phyloP scores from a whole-genome alignment of 2,797 vertebrate genomes.

The Megaceryle alcyon region DNA sequence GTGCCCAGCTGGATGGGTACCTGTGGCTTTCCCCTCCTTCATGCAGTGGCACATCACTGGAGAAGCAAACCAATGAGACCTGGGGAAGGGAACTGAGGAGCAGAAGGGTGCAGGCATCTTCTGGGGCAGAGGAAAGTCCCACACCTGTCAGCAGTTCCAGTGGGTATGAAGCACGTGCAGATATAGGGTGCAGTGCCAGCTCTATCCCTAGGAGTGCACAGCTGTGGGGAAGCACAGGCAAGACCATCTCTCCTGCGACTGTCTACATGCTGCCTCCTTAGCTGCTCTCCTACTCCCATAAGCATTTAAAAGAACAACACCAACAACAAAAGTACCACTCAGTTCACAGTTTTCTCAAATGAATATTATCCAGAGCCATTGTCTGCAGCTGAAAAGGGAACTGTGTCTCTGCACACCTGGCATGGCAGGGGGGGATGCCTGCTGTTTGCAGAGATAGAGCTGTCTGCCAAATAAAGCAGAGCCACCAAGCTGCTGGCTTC shows the following conservation, averaged over 20 bases:
- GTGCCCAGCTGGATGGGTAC: rapidly evolving
- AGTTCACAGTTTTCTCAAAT: background rate
- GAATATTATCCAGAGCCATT: background rate
- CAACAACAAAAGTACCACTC: background rate
- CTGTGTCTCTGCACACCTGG: background rate
- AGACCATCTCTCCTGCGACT: background rate
- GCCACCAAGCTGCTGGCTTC: background rate
- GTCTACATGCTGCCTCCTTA: background rate
- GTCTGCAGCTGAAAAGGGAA: background rate
- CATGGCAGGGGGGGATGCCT: background rate
- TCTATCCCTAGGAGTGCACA: background rate
- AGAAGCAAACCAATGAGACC: background rate
- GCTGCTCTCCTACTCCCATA: constrained; percentile 21
- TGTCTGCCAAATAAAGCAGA: background rate
- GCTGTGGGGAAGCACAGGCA: background rate
- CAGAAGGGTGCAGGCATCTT: background rate
- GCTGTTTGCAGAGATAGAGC: background rate
- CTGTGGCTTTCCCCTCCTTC: background rate
- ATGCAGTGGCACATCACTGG: rapidly evolving
- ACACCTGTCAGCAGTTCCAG: background rate
- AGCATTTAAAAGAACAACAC: constrained; percentile 16
- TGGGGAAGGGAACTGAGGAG: background rate
- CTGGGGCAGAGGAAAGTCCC: rapidly evolving
- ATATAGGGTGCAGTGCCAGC: background rate
- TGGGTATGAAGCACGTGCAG: background rate